Percentiles rank a stretch among this genome's conserved stretches.
phyloP scores from a whole-genome alignment of 92 coral and sea anemone species.

The Phymanthus crucifer region DNA sequence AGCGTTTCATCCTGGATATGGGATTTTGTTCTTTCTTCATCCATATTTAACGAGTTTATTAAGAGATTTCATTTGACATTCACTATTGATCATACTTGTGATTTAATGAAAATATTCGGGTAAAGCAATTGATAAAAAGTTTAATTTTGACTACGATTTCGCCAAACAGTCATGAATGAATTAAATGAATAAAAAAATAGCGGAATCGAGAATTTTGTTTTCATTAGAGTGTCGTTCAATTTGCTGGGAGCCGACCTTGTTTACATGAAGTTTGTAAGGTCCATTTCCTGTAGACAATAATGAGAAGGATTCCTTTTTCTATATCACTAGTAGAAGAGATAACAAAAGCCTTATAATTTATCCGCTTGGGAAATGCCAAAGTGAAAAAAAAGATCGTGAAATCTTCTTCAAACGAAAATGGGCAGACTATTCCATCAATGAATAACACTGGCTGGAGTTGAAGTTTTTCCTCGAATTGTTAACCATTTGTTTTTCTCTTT shows the following conservation, averaged over 20 bases:
- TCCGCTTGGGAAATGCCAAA: too few relatives aligned
- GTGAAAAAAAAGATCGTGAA: too few relatives aligned
- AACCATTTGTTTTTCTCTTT: too few relatives aligned
- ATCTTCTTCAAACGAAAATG: too few relatives aligned
- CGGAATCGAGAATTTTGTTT: neutral
- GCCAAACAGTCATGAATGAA: neutral
- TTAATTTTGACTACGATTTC: neutral
- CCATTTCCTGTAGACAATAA: neutral
- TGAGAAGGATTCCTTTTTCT: neutral
- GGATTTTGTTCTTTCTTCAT: neutral
- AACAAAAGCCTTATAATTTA: neutral
- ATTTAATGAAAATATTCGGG: neutral
- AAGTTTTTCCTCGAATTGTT: too few relatives aligned
- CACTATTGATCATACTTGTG: neutral
- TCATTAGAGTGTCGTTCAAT: neutral
- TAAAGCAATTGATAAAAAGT: neutral
- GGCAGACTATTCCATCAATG: too few relatives aligned
- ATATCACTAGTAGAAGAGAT: neutral
- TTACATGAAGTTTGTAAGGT: neutral
- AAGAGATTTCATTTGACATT: neutral
- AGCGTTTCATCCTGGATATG: neutral
- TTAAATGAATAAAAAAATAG: neutral
- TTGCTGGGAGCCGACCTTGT: neutral
- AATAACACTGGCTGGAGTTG: too few relatives aligned
- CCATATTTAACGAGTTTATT: neutral